Evolutionary conservation across 64 coral and sea anemone genomes (phyloP).

Genomic region (Montipora capricornis): DNA sequence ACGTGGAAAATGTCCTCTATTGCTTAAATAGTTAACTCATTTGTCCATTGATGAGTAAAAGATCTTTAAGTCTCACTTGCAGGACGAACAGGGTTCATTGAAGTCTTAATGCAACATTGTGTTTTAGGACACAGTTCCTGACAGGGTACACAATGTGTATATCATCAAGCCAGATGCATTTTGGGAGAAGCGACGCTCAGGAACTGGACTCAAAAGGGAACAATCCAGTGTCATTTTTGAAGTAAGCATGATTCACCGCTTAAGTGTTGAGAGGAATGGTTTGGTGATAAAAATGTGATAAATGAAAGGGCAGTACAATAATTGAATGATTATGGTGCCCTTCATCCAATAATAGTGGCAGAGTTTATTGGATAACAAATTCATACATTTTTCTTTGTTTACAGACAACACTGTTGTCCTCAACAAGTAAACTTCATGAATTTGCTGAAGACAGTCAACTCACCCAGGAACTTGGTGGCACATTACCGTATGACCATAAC

Average conservation of each 20-base stretch:
- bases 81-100: background rate
- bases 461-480: constrained; percentile 84
- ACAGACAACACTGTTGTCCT: constrained; percentile 94
- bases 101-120: background rate
- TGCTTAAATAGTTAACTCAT: too few relatives aligned
- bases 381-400: background rate
- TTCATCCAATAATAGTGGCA: too few relatives aligned
- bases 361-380: background rate
- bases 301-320: too few relatives aligned
- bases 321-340: too few relatives aligned
- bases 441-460: constrained; percentile 90
- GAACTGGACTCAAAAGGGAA: constrained; percentile 83
- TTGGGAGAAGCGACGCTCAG: constrained; percentile 95
- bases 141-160: constrained; percentile 80
- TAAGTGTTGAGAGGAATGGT: background rate
- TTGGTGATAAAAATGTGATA: background rate
- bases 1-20: too few relatives aligned
- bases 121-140: constrained; percentile 48
- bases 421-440: constrained; percentile 84
- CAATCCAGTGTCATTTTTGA: constrained; percentile 84
- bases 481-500: constrained; percentile 83
- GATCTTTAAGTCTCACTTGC: too few relatives aligned
- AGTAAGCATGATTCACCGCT: constrained; percentile 29
- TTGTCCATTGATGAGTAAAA: too few relatives aligned
- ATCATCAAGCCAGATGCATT: constrained; percentile 99